Evolutionary conservation across 2,797 vertebrate species (phyloP), one percentile per base, ranked within the genome.

Genomic region (Lateolabrax maculatus): DNA sequence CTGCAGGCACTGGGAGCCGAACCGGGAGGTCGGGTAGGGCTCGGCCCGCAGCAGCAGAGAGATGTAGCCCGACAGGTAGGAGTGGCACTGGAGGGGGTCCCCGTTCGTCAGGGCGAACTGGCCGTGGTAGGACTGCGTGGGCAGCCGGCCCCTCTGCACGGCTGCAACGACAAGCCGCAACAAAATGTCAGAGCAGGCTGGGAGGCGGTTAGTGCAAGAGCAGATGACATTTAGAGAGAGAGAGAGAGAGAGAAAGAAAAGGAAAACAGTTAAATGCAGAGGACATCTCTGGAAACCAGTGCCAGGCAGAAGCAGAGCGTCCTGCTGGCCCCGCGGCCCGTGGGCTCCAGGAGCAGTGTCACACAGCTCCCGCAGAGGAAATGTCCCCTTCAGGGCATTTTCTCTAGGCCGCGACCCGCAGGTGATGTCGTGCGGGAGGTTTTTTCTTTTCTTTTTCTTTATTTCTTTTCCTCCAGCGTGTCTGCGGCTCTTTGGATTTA

Each of bases 41-140:
- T 99, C 98, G 34, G 98, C 98, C 87, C 98, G 96, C 92, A 98
- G 96, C 89, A 99, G 96, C 81, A 98, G 96, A 29, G 97, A 98
- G 94, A 99, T 98, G 96, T 98, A 99, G 84, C 98, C 97, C 68
- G 98, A 99, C 86, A 99, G 94, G 91, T 98, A 98, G 88, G 97
- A 98, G 85, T 98, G 98, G 88, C 97, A 97, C 93, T 97, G 97
- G 66, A 98, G 96, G 67, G 97, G 97, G 92, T 98, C 98, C 77
- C 97, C 97, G 92, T 96, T 97, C 52, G 96, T 96, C 93, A 98
- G 96, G 23, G 97, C 95, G 76, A 98, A 98, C 95, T 98, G 97
- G 75, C 97, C 97, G 85, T 97, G 97, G 81, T 96, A 97, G 27
- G 97, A 96, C 94, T 98, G 97, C 77, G 96, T 96, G 64, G 98